Conservation (phyloP, 2,888 invertebrate genomes). For the Chrysodeixis includens region DNA sequence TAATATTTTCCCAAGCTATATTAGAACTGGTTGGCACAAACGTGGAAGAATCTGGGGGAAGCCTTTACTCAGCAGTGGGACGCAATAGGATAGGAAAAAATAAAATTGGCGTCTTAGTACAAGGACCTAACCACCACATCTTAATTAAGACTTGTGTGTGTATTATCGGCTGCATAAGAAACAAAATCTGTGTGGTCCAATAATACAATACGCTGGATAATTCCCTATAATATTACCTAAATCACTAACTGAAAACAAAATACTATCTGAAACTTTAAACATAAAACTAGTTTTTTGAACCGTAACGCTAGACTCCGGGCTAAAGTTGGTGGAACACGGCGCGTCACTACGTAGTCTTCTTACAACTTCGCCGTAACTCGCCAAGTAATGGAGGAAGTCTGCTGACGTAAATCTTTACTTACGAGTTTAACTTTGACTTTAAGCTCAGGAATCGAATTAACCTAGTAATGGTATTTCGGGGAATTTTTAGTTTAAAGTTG, state of each 20-base stretch:
- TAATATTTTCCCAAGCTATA: no score
- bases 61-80: no score
- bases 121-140: no score
- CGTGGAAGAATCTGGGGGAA: no score
- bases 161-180: no score
- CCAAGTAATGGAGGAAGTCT: slow-evolving; percentile 2
- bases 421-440: not conserved
- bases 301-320: not conserved
- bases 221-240: not conserved
- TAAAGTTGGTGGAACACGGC: not conserved
- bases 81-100: no score
- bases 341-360: not conserved
- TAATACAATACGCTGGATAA: no score
- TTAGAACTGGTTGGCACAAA: no score
- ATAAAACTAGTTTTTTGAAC: slow-evolving; percentile 1
- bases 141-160: no score
- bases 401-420: slow-evolving; percentile 7
- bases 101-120: no score
- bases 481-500: not conserved
- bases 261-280: not conserved
- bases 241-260: not conserved
- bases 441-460: not conserved
- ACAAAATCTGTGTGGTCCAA: no score
- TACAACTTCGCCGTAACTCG: not conserved
- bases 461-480: not conserved